Evolutionary conservation across 2,797 vertebrate genomes (phyloP), one percentile per base, ranked within the genome.

Genomic region (Ctenopoma kingsleyae): DNA sequence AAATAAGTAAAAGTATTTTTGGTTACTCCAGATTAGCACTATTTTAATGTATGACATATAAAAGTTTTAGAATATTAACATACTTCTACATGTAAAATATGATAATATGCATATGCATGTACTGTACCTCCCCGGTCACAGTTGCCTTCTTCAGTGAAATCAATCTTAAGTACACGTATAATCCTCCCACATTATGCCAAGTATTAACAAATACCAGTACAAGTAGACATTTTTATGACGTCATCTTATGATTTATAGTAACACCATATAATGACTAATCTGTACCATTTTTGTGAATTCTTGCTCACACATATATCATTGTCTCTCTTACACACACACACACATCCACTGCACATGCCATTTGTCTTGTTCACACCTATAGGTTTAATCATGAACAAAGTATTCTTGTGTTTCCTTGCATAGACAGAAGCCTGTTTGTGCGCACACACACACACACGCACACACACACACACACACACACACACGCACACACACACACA

Each of bases 281-380:
- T 22, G 8, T 35, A 32, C 27, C 13, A 36, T 23, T n/a, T 8
- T 15, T 23, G 8, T 25, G 35, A 58, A 9, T 35, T 16, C 20
- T 60, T 41, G 9, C 13, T 44, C 9, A 53, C 25, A 64, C 52
- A 67, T 53, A 58, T 2, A 66, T 63, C 27, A 59, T 23, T 49
- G 36, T 46, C 49, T 59, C n/a, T 2, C 4, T 16, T 25, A 48
- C 22, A 48, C 22, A 36, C 13, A n/a, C 43, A 19, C 22, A n/a
- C 13, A 36, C 16, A 36, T 22, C 36, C 6, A 43, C 20, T 15
- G 13, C 30, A 54, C 54, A 50, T 16, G 23, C n/a, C 22, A 61
- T 51, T 70, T 67, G 25, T 68, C 48, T 67, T 67, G 11, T 44
- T 67, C 35, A 40, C 16, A 32, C 17, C 1, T 49, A 59, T 17